Base-by-base conservation (phyloP, 2,797 vertebrate genomes). In the Botia almorhae region DNA sequence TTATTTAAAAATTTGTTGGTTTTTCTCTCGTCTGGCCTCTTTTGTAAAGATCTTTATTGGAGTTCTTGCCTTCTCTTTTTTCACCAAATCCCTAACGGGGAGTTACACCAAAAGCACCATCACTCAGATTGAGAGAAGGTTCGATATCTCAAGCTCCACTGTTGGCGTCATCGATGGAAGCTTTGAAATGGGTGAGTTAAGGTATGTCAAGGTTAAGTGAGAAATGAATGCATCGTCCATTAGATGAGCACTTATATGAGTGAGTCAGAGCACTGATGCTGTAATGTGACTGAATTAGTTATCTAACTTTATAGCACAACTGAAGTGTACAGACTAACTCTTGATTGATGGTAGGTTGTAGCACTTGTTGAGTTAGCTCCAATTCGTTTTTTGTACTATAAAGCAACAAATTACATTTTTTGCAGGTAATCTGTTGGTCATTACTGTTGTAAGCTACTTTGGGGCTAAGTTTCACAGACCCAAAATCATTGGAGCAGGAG, bases 81-180 rank as follows among this genome's bases (percentile, higher is more conserved):
- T 96, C 82, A 91, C 93, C 3, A 97, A 96, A 90, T 14, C 93
- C 0, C 84, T 96, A 81, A 91, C 89, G 50, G 96, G 87, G 56
- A 83, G 93, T 0, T 95, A 95, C 72, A 96, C 95, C 93, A 96
- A 98, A 91, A 96, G 94, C 87, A 95, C 95, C 82, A 93, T 97
- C 91, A 96, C 95, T 39, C 97, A 98, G 84, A 93, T 98, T 85
- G 97, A 98, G 91, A 88, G 96, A 43, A 94, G 96, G 87, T 98
- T 98, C 83, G 96, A 94, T 85, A 91, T 97, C 85, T 80, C 96
- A 0, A 96, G 96, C 50, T 96, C 96, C 58, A 83, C 91, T 6
- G 91, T 92, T 68, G 97, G 97, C 58, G 87, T 98, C 64, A 82
- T 98, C 63, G 96, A 98, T 1, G 94, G 95, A 68, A 94, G 96